Percentiles rank a stretch among this genome's conserved stretches.
Evolutionary conservation across 35 echinoderm and acorn worm species (phyloP).

Genomic region (Ophioderma brevispina): DNA sequence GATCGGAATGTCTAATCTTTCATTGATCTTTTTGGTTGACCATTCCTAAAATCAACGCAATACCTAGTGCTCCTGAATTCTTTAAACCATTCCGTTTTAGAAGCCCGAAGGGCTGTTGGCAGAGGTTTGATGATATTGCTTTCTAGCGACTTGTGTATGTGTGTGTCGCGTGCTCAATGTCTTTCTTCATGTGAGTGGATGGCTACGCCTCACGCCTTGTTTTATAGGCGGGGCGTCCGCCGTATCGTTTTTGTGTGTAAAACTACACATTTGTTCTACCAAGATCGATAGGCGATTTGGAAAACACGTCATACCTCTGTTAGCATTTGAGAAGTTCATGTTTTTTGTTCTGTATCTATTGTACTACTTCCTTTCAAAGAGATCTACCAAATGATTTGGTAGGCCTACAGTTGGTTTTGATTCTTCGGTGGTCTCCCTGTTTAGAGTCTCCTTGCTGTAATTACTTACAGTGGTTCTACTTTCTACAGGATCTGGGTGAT

Average conservation of each 20-base stretch:
- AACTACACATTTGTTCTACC: too few relatives aligned
- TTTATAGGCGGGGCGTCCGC: too few relatives aligned
- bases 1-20: conserved; percentile 51
- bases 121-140: conserved; percentile 35
- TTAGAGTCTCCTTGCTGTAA: too few relatives aligned
- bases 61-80: conserved; percentile 43
- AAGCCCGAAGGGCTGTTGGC: conserved; percentile 34
- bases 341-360: too few relatives aligned
- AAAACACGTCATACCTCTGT: too few relatives aligned
- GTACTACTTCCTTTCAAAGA: too few relatives aligned
- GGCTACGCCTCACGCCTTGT: conserved; percentile 40
- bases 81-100: conserved; percentile 32
- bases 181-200: conserved; percentile 30
- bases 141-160: conserved; percentile 48
- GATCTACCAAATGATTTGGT: too few relatives aligned
- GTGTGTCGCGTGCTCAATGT: conserved; percentile 19
- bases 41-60: conserved; percentile 63
- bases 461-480: too few relatives aligned
- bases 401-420: not conserved
- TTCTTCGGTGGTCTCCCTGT: not conserved
- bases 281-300: too few relatives aligned
- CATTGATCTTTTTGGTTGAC: conserved; percentile 45
- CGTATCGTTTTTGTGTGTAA: too few relatives aligned
- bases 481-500: too few relatives aligned
- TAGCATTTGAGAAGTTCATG: too few relatives aligned